These are phyloP conservation scores for Sebastes minor DNA, from an alignment of 2,797 vertebrate species.

Conservation along the genomic window DNA sequence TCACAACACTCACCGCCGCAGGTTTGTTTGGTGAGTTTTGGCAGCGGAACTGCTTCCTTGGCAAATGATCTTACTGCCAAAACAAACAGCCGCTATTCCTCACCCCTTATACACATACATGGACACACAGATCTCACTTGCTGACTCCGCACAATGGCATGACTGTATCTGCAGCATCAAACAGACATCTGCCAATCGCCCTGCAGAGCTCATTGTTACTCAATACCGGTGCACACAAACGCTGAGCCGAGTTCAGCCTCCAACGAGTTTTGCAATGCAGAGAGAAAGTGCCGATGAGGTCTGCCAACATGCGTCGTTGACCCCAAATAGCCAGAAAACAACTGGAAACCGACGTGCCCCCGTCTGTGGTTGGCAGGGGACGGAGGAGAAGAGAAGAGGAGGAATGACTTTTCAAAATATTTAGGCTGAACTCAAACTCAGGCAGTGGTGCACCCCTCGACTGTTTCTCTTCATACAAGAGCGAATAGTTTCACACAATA, in stretches of 20 bases:
- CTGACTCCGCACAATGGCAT: constrained; percentile 65
- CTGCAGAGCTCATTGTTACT: constrained; percentile 62
- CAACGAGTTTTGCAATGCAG: constrained; percentile 63
- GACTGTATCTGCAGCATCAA: constrained; percentile 65
- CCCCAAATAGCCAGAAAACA: constrained; percentile 62
- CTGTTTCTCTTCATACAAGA: constrained; percentile 19
- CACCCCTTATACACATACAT: constrained; percentile 37
- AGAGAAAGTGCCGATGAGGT: constrained; percentile 45
- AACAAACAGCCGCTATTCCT: constrained; percentile 59
- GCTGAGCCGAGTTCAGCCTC: constrained; percentile 43
- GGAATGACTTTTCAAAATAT: constrained; percentile 38
- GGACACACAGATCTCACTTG: constrained; percentile 39
- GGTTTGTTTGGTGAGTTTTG: constrained; percentile 67
- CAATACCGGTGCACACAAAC: constrained; percentile 47
- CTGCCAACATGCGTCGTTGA: constrained; percentile 61
- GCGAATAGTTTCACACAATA: constrained; percentile 37
- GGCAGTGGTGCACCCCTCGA: background rate
- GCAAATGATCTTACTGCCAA: constrained; percentile 60
- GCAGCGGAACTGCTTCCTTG: constrained; percentile 51
- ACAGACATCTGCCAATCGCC: constrained; percentile 67
- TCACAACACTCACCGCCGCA: constrained; percentile 25
- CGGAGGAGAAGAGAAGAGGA: constrained; percentile 5
- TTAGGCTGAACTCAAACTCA: constrained; percentile 16
- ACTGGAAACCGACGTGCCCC: constrained; percentile 37
- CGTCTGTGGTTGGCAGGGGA: constrained; percentile 9